A percentile compares a stretch with the other conserved stretches of the same genome.
Evolutionary conservation across 2,113 vertebrate species (phyloP).

Genomic region (Fregetta grallaria): DNA sequence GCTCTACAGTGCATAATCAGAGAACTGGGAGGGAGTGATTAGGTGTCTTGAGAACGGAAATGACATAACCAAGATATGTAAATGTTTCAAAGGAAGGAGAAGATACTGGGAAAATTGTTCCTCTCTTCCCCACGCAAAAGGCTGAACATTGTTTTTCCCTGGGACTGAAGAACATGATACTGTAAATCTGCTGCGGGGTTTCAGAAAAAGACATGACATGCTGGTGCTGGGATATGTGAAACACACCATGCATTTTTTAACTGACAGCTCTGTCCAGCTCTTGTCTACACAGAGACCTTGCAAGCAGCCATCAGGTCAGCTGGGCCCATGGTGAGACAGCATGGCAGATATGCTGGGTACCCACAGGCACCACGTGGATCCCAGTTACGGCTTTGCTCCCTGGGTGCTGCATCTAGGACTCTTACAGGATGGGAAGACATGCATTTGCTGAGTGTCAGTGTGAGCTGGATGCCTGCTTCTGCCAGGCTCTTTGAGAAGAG

Average conservation of each 20-base stretch:
- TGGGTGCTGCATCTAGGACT: not conserved
- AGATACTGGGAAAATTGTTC: not conserved
- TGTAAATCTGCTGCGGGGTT: not conserved
- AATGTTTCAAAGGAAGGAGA: not conserved
- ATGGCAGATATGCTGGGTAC: not conserved
- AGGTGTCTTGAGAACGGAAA: conserved; percentile 41
- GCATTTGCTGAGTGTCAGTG: not conserved
- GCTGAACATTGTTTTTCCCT: not conserved
- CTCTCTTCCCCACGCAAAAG: not conserved
- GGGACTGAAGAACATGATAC: not conserved
- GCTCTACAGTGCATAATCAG: conserved; percentile 15
- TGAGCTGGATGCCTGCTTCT: not conserved
- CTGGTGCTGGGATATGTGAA: not conserved
- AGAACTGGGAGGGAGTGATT: not conserved
- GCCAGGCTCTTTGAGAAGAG: not conserved
- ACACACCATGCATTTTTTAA: not conserved
- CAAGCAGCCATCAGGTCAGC: not conserved
- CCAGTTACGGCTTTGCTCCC: not conserved
- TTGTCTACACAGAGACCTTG: not conserved
- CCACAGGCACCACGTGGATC: not conserved
- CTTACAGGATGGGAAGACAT: not conserved
- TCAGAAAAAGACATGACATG: not conserved
- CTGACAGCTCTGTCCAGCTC: not conserved
- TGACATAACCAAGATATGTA: conserved; percentile 12
- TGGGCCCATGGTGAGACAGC: fast-evolving